phyloP scores from a whole-genome alignment of 2,888 invertebrate species.

The Scaptomyza reducta region DNA sequence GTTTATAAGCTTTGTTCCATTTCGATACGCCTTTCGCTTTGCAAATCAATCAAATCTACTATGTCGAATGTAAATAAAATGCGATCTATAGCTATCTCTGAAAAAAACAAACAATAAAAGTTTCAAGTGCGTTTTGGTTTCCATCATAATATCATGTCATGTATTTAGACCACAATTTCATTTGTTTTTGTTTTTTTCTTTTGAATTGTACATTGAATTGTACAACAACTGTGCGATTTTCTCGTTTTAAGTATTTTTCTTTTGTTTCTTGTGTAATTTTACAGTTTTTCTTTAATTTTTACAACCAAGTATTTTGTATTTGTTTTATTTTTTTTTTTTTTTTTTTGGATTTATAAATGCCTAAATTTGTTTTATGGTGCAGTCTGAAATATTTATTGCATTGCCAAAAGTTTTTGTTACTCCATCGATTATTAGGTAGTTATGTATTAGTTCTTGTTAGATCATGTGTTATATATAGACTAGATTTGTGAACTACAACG shows the following conservation, averaged over 20 bases:
- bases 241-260: constrained; percentile 38
- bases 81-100: constrained; percentile 58
- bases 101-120: constrained; percentile 10
- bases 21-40: constrained; percentile 28
- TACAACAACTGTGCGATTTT: constrained; percentile 67
- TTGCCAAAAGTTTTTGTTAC: constrained; percentile 50
- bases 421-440: constrained; percentile 34
- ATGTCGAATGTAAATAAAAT: constrained; percentile 70
- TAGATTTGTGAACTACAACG: constrained; percentile 35
- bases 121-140: constrained; percentile 27
- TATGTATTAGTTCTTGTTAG: constrained; percentile 18
- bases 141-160: constrained; percentile 60
- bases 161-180: constrained; percentile 52
- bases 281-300: constrained; percentile 39
- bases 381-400: constrained; percentile 76
- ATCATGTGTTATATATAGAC: constrained; percentile 15
- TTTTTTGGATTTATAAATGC: constrained; percentile 55
- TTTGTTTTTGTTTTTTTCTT: neutral
- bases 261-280: constrained; percentile 15
- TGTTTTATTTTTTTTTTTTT: no score
- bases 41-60: constrained; percentile 10
- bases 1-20: constrained; percentile 25
- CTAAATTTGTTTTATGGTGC: constrained; percentile 62
- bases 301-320: constrained; percentile 56
- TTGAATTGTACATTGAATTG: constrained; percentile 42